Conservation (phyloP, 2,888 invertebrate genomes). For the Chrysina gloriosa region DNA sequence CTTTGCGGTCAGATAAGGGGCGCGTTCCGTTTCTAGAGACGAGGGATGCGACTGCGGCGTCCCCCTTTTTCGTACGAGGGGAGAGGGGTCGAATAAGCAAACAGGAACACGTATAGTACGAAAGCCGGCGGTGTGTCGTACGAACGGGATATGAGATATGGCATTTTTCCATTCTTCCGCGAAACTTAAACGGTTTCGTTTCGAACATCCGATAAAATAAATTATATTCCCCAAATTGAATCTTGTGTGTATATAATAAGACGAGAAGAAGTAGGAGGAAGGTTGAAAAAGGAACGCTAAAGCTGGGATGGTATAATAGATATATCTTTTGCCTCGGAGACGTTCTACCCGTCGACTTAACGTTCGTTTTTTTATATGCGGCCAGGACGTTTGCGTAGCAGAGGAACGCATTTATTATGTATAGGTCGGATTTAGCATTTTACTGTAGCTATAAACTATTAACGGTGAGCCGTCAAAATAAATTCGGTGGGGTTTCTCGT, state of each 20-base stretch:
- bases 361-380: not conserved
- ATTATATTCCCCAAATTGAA: constrained; percentile 41
- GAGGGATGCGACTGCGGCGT: not conserved
- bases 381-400: not conserved
- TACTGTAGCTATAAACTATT: not conserved
- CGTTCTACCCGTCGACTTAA: not conserved
- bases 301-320: not conserved
- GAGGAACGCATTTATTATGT: not conserved
- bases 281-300: not conserved
- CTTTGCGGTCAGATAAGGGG: constrained; percentile 22
- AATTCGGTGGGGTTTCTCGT: not conserved
- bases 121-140: not conserved
- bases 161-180: constrained; percentile 21
- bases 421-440: not conserved
- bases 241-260: constrained; percentile 28
- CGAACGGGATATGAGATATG: constrained; percentile 8
- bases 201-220: constrained; percentile 35
- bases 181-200: constrained; percentile 24
- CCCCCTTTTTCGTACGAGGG: not conserved
- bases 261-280: not conserved
- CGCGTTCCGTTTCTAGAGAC: not conserved
- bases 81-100: constrained; percentile 10
- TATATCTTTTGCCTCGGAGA: not conserved
- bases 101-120: constrained; percentile 13
- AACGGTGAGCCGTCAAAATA: not conserved